Evolutionary conservation across 1,140 invertebrate species (phyloP).

Genomic region (Drosophila truncata): DNA sequence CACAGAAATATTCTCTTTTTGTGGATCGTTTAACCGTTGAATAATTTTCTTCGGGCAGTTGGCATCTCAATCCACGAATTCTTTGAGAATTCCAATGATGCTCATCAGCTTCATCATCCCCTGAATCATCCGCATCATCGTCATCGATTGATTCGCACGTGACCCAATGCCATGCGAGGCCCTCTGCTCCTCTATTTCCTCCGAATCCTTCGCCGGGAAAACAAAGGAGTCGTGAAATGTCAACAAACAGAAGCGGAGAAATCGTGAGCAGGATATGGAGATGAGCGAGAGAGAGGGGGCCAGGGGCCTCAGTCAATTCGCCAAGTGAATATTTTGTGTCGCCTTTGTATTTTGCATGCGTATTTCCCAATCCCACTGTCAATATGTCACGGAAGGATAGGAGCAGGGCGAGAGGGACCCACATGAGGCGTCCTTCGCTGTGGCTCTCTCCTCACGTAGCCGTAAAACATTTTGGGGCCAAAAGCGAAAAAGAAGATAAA

Average conservation of each 20-base stretch:
- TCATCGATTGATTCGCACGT: constrained; percentile 51
- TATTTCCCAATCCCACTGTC: constrained; percentile 55
- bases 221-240: constrained; percentile 48
- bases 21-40: not conserved
- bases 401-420: constrained; percentile 7
- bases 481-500: constrained; percentile 20
- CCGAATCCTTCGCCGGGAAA: constrained; percentile 27
- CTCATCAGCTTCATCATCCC: constrained; percentile 10
- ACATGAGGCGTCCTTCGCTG: constrained; percentile 4
- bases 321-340: constrained; percentile 63
- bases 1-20: no score
- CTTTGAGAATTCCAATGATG: constrained; percentile 9
- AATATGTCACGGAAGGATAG: constrained; percentile 33
- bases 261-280: constrained; percentile 27
- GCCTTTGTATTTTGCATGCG: constrained; percentile 58
- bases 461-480: constrained; percentile 58
- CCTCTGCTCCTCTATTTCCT: not conserved
- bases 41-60: constrained; percentile 6
- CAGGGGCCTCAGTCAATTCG: constrained; percentile 47
- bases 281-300: not conserved
- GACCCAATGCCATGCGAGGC: constrained; percentile 31
- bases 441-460: constrained; percentile 48
- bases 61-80: constrained; percentile 25
- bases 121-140: constrained; percentile 27
- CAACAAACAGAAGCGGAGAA: constrained; percentile 43